Evolutionary conservation across 2,888 invertebrate species (phyloP), one percentile per base, ranked within the genome.

Genomic region (Maniola hyperantus): DNA sequence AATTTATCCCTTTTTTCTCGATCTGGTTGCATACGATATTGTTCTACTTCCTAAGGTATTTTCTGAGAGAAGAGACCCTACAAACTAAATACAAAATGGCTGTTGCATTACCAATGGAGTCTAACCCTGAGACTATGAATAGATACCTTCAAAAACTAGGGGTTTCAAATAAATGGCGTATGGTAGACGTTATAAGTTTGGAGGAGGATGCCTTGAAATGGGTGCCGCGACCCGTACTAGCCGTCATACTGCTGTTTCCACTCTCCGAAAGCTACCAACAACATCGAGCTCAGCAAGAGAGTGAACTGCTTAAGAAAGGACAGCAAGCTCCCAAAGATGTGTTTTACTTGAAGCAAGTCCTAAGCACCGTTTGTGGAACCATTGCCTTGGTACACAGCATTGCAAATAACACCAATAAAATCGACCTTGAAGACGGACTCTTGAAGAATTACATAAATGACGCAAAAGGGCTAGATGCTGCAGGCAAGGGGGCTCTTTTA

Each of bases 331-430:
- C 95, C 0, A 91, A 94, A 33, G 93, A 95, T 71, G 88, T 98
- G 13, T 98, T 96, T 85, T 97, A 96, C 83, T 93, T 98, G 90
- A 97, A 96, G 77, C 98, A 99, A 87, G 95, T 95, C 33, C 95
- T 98, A 33, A 96, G 96, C 70, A 99, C 99, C 87, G 97, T 99
- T 5, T 99, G 99, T 86, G 99, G 99, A 36, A 98, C 99, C 1
- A 96, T 99, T 71, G 99, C 99, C 6, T 90, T 99, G 58, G 96
- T 99, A 65, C 99, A 99, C 83, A 95, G 97, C 74, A 93, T 99
- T 69, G 98, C 97, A 10, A 99, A 99, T 84, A 98, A 97, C 83
- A 87, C 91, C n/a, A 95, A 96, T 71, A 94, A 95, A 13, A 95
- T 97, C 62, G 85, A 94, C 36, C 81, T 97, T 6, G 89, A 93